Conservation (phyloP, 1,140 invertebrate species). For the Sycophila sp. region DNA sequence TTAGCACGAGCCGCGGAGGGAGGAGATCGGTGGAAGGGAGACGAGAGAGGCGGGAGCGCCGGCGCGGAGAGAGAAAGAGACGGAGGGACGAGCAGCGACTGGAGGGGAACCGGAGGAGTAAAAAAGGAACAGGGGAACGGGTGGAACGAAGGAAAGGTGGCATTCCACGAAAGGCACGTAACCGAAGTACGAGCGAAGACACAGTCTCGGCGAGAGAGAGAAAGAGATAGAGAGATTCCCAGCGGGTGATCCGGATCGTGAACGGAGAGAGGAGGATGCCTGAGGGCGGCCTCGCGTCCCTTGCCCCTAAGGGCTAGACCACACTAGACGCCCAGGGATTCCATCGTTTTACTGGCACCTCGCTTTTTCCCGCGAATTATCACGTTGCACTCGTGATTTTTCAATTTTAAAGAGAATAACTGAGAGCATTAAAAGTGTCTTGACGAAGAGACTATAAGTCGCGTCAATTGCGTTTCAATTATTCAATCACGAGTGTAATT, state of each 20-base stretch:
- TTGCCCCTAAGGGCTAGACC: slow-evolving; percentile 33
- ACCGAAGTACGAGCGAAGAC: slow-evolving; percentile 29
- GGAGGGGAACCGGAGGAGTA: background rate
- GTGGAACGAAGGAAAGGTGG: slow-evolving; percentile 25
- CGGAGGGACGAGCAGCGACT: background rate
- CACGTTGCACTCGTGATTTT: slow-evolving; percentile 4
- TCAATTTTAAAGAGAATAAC: too few species aligned
- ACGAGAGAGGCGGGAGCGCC: background rate
- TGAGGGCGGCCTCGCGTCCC: slow-evolving; percentile 40
- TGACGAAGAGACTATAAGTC: background rate
- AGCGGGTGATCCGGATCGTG: slow-evolving; percentile 27
- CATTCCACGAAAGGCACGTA: slow-evolving; percentile 36
- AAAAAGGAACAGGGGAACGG: background rate
- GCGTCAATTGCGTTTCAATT: background rate
- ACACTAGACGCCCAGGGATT: slow-evolving; percentile 5
- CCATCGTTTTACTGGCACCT: background rate
- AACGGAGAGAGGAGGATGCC: background rate
- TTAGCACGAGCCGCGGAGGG: slow-evolving; percentile 1
- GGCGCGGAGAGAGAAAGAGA: background rate
- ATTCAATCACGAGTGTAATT: too few species aligned
- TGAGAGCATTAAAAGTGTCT: background rate
- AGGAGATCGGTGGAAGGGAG: background rate
- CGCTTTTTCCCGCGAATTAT: background rate
- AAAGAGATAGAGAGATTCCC: slow-evolving; percentile 4
- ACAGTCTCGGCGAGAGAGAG: slow-evolving; percentile 1